Percentiles rank a stretch among this genome's conserved stretches.
phyloP scores from a whole-genome alignment of 2,797 vertebrate species.

The Malurus leucopterus region DNA sequence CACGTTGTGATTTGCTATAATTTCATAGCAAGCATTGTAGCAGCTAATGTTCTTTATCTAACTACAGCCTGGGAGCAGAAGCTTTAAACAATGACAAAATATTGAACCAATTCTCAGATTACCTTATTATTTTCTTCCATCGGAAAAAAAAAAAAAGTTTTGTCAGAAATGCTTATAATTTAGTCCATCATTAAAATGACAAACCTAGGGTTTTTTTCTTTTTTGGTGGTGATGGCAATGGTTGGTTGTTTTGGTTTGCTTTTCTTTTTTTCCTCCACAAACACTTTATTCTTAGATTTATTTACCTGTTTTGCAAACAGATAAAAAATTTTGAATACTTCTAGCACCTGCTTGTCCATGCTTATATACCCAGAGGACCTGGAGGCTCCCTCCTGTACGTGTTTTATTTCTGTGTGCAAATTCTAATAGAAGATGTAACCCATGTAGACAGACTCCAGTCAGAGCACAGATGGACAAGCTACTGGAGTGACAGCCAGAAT shows the following conservation, averaged over 20 bases:
- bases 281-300: not conserved
- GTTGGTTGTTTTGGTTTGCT: not conserved
- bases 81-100: not conserved
- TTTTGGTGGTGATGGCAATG: no score
- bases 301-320: not conserved
- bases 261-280: not conserved
- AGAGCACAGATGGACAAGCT: not conserved
- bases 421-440: not conserved
- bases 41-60: not conserved
- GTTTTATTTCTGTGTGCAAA: not conserved
- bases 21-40: not conserved
- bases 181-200: not conserved
- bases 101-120: not conserved
- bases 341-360: not conserved
- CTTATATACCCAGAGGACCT: not conserved
- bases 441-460: not conserved
- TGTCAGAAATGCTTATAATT: not conserved
- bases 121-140: not conserved
- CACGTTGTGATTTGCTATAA: not conserved
- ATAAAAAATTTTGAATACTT: not conserved
- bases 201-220: not conserved
- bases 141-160: not conserved
- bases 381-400: rapidly evolving
- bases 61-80: not conserved
- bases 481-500: not conserved